A percentile compares a stretch with the other conserved stretches of the same genome.
These are phyloP conservation scores for Ooceraea biroi DNA, from an alignment of 1,140 invertebrate genomes.

Conservation along the genomic window DNA sequence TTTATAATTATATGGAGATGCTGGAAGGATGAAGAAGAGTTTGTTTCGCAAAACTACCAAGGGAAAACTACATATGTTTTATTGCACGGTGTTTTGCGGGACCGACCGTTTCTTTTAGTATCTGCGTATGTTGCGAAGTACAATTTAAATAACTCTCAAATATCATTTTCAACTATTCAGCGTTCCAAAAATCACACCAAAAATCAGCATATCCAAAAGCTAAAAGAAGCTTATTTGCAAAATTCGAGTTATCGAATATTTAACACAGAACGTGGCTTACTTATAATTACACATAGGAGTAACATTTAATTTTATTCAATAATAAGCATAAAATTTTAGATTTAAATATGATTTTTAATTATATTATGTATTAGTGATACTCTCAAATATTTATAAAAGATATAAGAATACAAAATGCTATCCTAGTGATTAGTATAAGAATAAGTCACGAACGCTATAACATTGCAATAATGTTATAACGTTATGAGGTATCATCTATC, in stretches of 20 bases:
- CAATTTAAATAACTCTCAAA: neutral
- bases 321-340: neutral
- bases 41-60: conserved; percentile 24
- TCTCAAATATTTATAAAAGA: neutral
- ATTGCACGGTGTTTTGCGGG: conserved; percentile 31
- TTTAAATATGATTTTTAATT: conserved; percentile 6
- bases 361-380: neutral
- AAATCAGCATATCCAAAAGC: neutral
- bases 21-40: conserved; percentile 31
- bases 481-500: conserved; percentile 7
- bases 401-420: conserved; percentile 17
- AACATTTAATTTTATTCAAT: conserved; percentile 7
- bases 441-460: neutral
- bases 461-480: neutral
- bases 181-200: neutral
- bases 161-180: neutral
- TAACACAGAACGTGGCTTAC: conserved; percentile 28
- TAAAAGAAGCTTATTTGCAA: neutral
- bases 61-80: neutral
- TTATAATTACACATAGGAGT: neutral
- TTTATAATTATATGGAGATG: neutral
- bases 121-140: conserved; percentile 10
- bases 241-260: neutral
- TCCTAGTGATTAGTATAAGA: neutral
- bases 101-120: conserved; percentile 19